Conservation (phyloP, 2,888 invertebrate genomes). For the Julus scanicus region DNA sequence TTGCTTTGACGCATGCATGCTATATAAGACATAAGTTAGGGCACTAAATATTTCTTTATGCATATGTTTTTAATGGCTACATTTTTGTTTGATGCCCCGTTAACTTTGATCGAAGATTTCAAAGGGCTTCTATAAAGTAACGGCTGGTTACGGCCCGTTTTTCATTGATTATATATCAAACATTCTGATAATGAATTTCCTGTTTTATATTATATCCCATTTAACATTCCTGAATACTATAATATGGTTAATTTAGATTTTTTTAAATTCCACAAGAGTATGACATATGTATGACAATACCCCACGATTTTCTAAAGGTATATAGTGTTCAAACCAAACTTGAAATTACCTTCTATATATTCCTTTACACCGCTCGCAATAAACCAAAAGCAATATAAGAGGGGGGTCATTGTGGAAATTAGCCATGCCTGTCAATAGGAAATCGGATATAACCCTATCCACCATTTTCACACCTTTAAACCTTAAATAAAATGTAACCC, state of each 20-base stretch:
- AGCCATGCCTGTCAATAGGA: neutral
- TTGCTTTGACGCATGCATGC: neutral
- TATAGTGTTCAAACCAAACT: neutral
- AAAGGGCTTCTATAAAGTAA: no score
- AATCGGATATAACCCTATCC: neutral
- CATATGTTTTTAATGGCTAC: neutral
- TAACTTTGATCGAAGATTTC: neutral
- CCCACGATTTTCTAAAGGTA: neutral
- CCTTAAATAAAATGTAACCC: neutral
- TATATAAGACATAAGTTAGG: neutral
- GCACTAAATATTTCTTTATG: neutral
- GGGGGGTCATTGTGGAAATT: conserved; percentile 27
- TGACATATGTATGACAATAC: neutral
- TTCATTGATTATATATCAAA: no score
- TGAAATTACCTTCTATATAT: neutral
- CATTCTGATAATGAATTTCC: no score
- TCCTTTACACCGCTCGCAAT: neutral
- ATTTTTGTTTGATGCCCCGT: neutral
- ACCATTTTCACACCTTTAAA: neutral
- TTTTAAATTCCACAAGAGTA: neutral
- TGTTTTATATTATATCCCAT: no score
- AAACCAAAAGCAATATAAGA: conserved; percentile 24
- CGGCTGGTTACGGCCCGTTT: no score
- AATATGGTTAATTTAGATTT: neutral
- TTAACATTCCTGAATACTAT: neutral